Evolutionary conservation across 2,113 vertebrate species (phyloP), one percentile per base, ranked within the genome.

Genomic region (Eurypyga helias): DNA sequence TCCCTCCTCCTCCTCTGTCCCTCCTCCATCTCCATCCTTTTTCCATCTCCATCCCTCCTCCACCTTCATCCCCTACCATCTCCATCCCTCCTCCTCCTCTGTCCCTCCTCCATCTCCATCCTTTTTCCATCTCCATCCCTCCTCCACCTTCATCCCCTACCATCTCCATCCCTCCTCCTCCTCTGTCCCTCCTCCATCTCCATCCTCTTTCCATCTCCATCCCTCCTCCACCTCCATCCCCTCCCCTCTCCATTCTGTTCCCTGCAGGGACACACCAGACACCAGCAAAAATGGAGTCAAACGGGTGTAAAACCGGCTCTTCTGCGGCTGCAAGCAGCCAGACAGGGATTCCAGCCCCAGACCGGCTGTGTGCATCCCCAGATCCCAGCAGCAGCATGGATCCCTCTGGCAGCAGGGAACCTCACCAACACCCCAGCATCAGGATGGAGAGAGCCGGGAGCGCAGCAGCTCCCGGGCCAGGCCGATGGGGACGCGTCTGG

Each of bases 391-490:
- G 34, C 16, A 20, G 41, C 41, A 41, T 0, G 4, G 61, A 1
- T 21, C 38, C 55, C 36, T 18, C 33, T 33, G 26, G 45, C 36
- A 10, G 1, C 3, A 0, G 36, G 13, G 20, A 67, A n/a, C 29
- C 33, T 46, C 2, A 0, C 11, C 26, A 33, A 69, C 52, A 38
- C 14, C 29, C 57, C 10, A 1, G 7, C 3, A 60, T 0, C 0
- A 8, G 45, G 15, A 1, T 6, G 34, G 48, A 48, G 34, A 43
- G 64, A 62, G 36, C 34, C 0, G 0, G 34, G 45, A 67, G 8
- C 3, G 6, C 9, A 3, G 46, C 80, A 19, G 15, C 28, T 15
- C n/a, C 60, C 4, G 2, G 4, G 1, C 28, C 13, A 9, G 11
- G n/a, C 55, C 6, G 1, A 7, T 0, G 0, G 20, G 17, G 58